A percentile compares a stretch with the other conserved stretches of the same genome.
These are phyloP conservation scores for Scolopax bukidnonensis DNA, from an alignment of 2,797 vertebrate genomes.

Conservation along the genomic window DNA sequence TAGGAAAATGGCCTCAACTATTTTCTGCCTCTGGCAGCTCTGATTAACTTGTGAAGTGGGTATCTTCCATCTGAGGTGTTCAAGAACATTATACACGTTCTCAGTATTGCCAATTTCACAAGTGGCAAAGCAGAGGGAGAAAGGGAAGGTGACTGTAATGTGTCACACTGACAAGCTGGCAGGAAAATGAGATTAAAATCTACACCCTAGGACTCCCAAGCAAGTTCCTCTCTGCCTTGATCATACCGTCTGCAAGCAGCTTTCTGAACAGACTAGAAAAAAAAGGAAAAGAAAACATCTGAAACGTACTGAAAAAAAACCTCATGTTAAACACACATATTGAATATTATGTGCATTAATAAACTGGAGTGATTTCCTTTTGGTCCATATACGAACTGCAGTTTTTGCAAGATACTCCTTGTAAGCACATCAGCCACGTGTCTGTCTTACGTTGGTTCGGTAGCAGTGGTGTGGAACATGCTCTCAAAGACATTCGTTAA, in stretches of 20 bases:
- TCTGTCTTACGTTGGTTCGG: background rate
- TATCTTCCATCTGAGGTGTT: background rate
- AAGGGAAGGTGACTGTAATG: background rate
- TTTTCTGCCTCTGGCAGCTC: background rate
- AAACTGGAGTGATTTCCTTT: background rate
- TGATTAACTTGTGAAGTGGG: background rate
- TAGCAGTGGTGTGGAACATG: background rate
- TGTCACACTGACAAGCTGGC: background rate
- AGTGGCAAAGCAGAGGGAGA: background rate
- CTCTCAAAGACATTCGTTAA: background rate
- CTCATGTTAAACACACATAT: background rate
- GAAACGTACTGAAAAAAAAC: background rate
- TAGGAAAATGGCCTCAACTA: background rate
- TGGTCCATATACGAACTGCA: background rate
- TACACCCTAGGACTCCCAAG: background rate
- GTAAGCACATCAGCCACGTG: background rate
- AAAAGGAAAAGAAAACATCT: background rate
- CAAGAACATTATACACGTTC: background rate
- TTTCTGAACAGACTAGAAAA: background rate
- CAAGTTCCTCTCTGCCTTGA: background rate
- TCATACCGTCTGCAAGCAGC: background rate
- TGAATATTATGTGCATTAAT: background rate
- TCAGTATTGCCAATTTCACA: background rate
- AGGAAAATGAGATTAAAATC: background rate
- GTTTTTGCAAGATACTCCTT: background rate